Evolutionary conservation across 2,113 vertebrate genomes (phyloP), one percentile per base, ranked within the genome.

Genomic region (Semicossyphus pulcher): DNA sequence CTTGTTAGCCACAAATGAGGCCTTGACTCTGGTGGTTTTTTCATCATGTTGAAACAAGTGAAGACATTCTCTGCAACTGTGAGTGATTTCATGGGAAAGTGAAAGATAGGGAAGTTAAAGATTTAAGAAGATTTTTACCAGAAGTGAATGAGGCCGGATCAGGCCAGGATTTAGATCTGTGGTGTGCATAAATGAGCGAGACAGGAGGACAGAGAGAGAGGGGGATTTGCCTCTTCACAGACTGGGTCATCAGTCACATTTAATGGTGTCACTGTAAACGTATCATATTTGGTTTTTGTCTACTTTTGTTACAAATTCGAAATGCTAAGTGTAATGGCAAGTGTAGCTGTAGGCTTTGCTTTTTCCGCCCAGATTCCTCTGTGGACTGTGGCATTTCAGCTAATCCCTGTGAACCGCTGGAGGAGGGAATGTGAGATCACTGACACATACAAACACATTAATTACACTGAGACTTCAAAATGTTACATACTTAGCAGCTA

Each of bases 381-480:
- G 54, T 74, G 68, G 79, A 78, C 53, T 47, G 47, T 78, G 80
- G 42, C 80, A 58, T 80, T 83, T 82, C 42, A 76, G 68, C 44
- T 78, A 66, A 88, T 88, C 80, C 32, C 54, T 79, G 51, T 72
- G 42, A 78, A 75, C 52, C 14, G 2, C 76, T 45, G 42, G 45
- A 83, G 56, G 52, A 81, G 49, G 45, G 28, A 67, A 58, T 39
- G 23, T 60, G 48, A 76, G 73, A 61, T 72, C 78, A 66, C 32
- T 39, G 48, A 58, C 34, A 73, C 34, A 69, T 52, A 29, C 68
- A 62, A 53, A 60, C 28, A 45, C 45, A 54, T 71, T 74, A 32
- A 60, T 73, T 47, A 59, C 59, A 62, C 62, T 67, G 51, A 67
- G 20, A 47, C 23, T 37, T 58, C 44, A 45, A 62, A 72, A 60